These are phyloP conservation scores for Crepidodera aurea DNA, from an alignment of 2,888 invertebrate genomes.

Conservation along the genomic window DNA sequence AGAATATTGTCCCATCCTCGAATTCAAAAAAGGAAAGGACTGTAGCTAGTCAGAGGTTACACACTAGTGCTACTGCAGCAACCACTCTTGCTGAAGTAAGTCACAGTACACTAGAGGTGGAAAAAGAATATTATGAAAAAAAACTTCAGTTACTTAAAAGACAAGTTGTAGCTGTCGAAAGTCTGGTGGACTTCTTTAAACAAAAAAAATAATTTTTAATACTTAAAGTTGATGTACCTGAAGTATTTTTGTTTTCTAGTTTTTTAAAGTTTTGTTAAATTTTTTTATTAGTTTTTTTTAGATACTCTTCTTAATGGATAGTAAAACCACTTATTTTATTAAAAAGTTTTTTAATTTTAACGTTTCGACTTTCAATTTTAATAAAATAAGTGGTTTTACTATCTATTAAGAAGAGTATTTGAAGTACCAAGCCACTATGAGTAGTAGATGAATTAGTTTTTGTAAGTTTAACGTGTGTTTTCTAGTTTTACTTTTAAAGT, in stretches of 20 bases:
- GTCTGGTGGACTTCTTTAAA: slow-evolving; percentile 8
- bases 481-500: not conserved
- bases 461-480: not conserved
- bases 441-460: not conserved
- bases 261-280: not conserved
- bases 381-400: too few relatives aligned
- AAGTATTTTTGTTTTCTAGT: not conserved
- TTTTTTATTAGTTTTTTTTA: not conserved
- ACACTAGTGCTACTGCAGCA: slow-evolving; percentile 22
- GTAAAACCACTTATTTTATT: too few relatives aligned
- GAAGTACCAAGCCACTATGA: not conserved
- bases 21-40: not conserved
- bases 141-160: slow-evolving; percentile 18
- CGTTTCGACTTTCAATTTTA: too few relatives aligned
- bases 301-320: too few relatives aligned
- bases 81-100: slow-evolving; percentile 22
- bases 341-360: too few relatives aligned
- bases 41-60: slow-evolving; percentile 13
- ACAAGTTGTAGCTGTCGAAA: slow-evolving; percentile 13
- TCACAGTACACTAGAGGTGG: slow-evolving; percentile 17
- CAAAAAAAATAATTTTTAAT: slow-evolving; percentile 9
- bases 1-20: slow-evolving; percentile 13
- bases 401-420: too few relatives aligned
- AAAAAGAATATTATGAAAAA: slow-evolving; percentile 16
- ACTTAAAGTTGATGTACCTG: not conserved